Conservation (phyloP, 92 coral and sea anemone genomes). For the Epizoanthus stellaris region DNA sequence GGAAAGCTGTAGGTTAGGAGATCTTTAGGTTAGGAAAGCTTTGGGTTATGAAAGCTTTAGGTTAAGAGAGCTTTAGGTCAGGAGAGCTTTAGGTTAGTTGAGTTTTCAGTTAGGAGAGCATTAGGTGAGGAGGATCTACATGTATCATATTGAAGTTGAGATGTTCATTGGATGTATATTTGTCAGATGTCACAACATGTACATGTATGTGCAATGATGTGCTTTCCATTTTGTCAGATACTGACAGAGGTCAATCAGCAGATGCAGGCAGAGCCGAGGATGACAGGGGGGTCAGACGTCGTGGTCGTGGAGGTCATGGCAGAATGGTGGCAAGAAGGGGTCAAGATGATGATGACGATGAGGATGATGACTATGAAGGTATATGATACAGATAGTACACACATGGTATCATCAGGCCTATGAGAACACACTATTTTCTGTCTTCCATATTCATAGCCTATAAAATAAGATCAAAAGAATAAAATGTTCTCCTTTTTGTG, state of each 20-base stretch:
- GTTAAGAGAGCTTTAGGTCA: too few relatives aligned
- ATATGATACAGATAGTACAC: not conserved
- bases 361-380: conserved; percentile 62
- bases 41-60: too few relatives aligned
- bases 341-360: conserved; percentile 76
- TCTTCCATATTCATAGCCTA: too few relatives aligned
- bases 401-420: not conserved
- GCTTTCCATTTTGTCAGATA: conserved; percentile 35
- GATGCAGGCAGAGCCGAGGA: conserved; percentile 55
- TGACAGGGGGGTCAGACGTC: conserved; percentile 75
- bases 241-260: conserved; percentile 38
- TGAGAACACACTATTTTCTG: too few relatives aligned
- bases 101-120: too few relatives aligned
- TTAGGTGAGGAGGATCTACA: too few relatives aligned
- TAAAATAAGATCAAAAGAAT: too few relatives aligned
- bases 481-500: too few relatives aligned
- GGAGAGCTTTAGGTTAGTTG: too few relatives aligned
- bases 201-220: not conserved
- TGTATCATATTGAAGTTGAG: not conserved
- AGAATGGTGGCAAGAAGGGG: conserved; percentile 78
- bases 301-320: conserved; percentile 78
- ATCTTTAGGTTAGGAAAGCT: too few relatives aligned
- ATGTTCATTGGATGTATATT: not conserved
- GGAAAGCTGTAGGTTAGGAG: too few relatives aligned
- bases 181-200: not conserved